Percentiles rank a stretch among this genome's conserved stretches.
Conservation (phyloP, 2,113 vertebrate species). For the Onychostoma macrolepis region DNA sequence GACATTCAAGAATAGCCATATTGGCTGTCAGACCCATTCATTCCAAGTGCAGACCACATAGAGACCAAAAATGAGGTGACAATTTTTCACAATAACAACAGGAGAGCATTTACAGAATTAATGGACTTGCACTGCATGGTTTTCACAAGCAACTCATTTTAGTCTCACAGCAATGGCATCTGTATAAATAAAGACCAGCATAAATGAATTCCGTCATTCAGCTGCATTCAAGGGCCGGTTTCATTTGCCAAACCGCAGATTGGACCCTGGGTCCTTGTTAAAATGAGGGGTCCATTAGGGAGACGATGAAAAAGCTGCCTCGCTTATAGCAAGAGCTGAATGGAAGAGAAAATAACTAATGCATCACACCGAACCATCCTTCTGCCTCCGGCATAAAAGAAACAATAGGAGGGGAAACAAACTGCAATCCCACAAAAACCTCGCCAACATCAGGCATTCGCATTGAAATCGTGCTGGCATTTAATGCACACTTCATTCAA, state of each 20-base stretch:
- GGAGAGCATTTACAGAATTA: neutral
- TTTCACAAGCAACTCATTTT: neutral
- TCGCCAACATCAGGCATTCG: neutral
- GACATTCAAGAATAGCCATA: neutral
- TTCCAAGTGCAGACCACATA: neutral
- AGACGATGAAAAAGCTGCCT: neutral
- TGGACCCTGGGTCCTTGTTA: constrained; percentile 13
- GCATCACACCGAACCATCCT: neutral
- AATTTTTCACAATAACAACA: neutral
- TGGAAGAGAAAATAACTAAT: neutral
- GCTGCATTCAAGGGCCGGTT: neutral
- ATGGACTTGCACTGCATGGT: neutral
- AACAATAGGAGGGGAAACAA: constrained; percentile 22
- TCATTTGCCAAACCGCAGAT: constrained; percentile 24
- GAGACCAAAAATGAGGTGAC: constrained; percentile 17
- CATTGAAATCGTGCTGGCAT: constrained; percentile 16
- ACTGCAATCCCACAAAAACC: constrained; percentile 5
- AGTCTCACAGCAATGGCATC: neutral
- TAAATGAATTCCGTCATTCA: neutral
- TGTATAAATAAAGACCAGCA: neutral
- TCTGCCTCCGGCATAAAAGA: neutral
- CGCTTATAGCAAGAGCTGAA: neutral
- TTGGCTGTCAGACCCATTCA: neutral
- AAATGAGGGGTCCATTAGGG: constrained; percentile 26
- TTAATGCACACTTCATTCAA: constrained; percentile 4